Percentiles rank a stretch among this genome's conserved stretches.
Evolutionary conservation across 2,888 invertebrate genomes (phyloP).

Genomic region (Chelonus formosanus): DNA sequence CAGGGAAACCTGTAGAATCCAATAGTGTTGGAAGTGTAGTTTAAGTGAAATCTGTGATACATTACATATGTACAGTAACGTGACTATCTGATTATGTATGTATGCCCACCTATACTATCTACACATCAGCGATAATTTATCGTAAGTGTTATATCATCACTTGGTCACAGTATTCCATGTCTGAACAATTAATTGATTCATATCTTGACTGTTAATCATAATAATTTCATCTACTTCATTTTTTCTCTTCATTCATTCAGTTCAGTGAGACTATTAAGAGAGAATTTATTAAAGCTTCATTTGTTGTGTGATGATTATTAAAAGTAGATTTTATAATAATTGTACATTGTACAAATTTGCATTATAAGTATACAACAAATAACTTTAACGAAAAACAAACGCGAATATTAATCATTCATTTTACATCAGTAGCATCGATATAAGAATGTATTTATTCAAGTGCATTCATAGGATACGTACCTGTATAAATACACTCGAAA

Average conservation of each 20-base stretch:
- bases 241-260: too few species aligned
- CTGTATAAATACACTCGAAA: too few species aligned
- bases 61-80: slow-evolving; percentile 34
- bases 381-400: too few species aligned
- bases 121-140: not conserved
- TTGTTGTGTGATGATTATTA: too few species aligned
- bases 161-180: not conserved
- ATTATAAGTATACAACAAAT: too few species aligned
- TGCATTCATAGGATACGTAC: slow-evolving; percentile 28
- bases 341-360: too few species aligned
- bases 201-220: too few species aligned
- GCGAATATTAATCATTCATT: slow-evolving; percentile 33
- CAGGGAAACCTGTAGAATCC: slow-evolving; percentile 1
- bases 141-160: not conserved
- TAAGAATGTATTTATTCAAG: slow-evolving; percentile 50
- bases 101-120: slow-evolving; percentile 22
- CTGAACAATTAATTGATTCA: not conserved
- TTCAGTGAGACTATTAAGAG: too few species aligned
- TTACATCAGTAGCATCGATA: slow-evolving; percentile 46
- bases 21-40: slow-evolving; percentile 39
- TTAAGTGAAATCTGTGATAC: slow-evolving; percentile 58
- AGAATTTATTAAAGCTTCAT: too few species aligned
- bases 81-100: slow-evolving; percentile 34
- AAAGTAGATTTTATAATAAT: not conserved
- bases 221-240: too few species aligned